Base-by-base conservation (phyloP, 2,113 vertebrate genomes). In the Notothenia rossii region DNA sequence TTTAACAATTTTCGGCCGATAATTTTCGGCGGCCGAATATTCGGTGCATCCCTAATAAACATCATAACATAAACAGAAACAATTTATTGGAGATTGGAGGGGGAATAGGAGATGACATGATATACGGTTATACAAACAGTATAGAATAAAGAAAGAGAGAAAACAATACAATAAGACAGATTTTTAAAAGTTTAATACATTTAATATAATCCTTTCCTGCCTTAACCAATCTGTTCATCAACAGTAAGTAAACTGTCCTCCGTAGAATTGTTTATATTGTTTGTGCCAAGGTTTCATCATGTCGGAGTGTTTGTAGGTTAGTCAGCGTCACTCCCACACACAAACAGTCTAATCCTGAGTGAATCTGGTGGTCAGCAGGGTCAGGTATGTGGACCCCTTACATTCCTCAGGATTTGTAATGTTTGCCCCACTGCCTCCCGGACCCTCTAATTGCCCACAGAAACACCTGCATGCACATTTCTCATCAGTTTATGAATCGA, bases 401-500 rank as follows among this genome's bases (percentile, higher is more conserved):
- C 90, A 91, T 89, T 94, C 88, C 86, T 87, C 72, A 43, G 79
- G 76, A 81, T 92, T 86, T 88, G 83, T 88, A 79, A 81, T 75
- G 88, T 90, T 89, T 90, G 81, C 17, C 56, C 48, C 22, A 29
- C 81, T 61, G 12, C 67, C 76, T 72, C 72, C 45, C 53, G 53
- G 46, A 55, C 49, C 4, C 63, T 2, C 70, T 40, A 40, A 10
- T n/a, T 22, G 7, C 53, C 43, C 22, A 18, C 53, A 8, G 7
- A 49, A 18, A 33, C 83, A 83, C 77, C 80, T 69, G 13, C 40
- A 0, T 0, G 7, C 70, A 48, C 58, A 43, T 78, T 82, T 79
- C 10, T 77, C 15, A 45, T 56, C 33, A 45, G 1, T 36, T 61
- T 1, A 22, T 36, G 48, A 36, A 7, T 25, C 17, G 22, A 64